Evolutionary conservation across 2,888 invertebrate genomes (phyloP).

Genomic region (Zygaena filipendulae): DNA sequence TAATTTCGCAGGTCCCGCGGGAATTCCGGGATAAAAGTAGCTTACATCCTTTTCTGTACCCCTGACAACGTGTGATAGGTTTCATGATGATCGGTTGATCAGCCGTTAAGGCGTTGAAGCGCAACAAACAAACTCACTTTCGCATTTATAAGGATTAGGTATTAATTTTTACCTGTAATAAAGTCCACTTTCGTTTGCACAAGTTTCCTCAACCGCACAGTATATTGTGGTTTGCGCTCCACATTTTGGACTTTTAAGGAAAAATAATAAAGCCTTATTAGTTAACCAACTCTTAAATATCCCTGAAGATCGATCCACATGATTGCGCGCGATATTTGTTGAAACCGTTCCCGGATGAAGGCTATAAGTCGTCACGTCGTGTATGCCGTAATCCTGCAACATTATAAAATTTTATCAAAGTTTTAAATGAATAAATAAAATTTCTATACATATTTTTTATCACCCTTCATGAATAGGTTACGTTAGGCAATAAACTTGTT

Average conservation of each 20-base stretch:
- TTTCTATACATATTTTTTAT: too few species aligned
- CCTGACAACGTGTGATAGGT: too few species aligned
- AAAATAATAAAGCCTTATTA: slow-evolving; percentile 34
- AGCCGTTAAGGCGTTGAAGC: neutral
- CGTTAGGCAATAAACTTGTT: too few species aligned
- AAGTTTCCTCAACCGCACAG: slow-evolving; percentile 73
- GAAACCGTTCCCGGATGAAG: slow-evolving; percentile 73
- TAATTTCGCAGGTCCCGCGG: too few species aligned
- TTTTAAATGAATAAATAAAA: too few species aligned
- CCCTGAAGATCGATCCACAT: too few species aligned
- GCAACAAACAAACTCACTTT: neutral
- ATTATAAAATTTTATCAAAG: too few species aligned
- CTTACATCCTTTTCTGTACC: too few species aligned
- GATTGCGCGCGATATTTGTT: too few species aligned
- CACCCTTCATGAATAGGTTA: too few species aligned
- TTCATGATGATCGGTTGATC: too few species aligned
- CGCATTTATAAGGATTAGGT: neutral
- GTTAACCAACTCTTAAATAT: slow-evolving; percentile 35
- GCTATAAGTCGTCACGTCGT: slow-evolving; percentile 67
- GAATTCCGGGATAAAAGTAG: too few species aligned
- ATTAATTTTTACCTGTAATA: slow-evolving; percentile 50
- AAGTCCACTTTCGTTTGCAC: slow-evolving; percentile 64
- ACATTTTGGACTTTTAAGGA: slow-evolving; percentile 69
- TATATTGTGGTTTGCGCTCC: slow-evolving; percentile 81
- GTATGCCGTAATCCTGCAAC: slow-evolving; percentile 34